Percentiles rank a stretch among this genome's conserved stretches.
Evolutionary conservation across 2,888 invertebrate species (phyloP).

Genomic region (Leptothorax acervorum): DNA sequence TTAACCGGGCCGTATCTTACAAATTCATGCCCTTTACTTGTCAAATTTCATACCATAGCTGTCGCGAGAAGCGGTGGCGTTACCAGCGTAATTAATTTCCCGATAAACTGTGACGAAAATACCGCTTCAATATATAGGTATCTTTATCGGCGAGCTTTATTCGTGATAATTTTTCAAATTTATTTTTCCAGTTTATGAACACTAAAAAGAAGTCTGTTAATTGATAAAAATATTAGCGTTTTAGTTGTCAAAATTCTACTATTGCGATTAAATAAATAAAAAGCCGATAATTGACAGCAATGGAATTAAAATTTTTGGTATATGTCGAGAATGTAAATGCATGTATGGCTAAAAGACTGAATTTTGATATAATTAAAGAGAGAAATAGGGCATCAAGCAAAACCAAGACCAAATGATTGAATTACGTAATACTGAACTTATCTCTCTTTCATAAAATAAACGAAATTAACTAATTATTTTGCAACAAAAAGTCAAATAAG

Average conservation of each 20-base stretch:
- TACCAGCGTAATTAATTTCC: conserved; percentile 51
- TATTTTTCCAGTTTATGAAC: background rate
- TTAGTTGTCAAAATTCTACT: background rate
- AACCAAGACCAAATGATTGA: background rate
- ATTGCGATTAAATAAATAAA: background rate
- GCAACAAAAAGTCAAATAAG: background rate
- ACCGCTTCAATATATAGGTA: conserved; percentile 11
- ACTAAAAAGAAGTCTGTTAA: background rate
- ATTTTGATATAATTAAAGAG: background rate
- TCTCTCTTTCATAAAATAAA: background rate
- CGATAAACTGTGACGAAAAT: conserved; percentile 53
- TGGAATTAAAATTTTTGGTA: background rate
- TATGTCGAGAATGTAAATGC: background rate
- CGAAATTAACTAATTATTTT: background rate
- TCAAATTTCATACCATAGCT: conserved; percentile 56
- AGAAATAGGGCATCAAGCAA: background rate
- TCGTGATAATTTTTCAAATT: background rate
- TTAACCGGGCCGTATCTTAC: conserved; percentile 43
- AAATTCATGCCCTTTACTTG: conserved; percentile 56
- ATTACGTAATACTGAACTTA: background rate
- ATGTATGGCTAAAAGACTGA: background rate
- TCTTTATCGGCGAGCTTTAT: conserved; percentile 18
- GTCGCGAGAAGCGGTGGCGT: conserved; percentile 36
- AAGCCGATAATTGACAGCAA: background rate
- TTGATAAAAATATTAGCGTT: background rate